A percentile compares a stretch with the other conserved stretches of the same genome.
Conservation (phyloP, 2,888 invertebrate species). For the Smittia aterrima region DNA sequence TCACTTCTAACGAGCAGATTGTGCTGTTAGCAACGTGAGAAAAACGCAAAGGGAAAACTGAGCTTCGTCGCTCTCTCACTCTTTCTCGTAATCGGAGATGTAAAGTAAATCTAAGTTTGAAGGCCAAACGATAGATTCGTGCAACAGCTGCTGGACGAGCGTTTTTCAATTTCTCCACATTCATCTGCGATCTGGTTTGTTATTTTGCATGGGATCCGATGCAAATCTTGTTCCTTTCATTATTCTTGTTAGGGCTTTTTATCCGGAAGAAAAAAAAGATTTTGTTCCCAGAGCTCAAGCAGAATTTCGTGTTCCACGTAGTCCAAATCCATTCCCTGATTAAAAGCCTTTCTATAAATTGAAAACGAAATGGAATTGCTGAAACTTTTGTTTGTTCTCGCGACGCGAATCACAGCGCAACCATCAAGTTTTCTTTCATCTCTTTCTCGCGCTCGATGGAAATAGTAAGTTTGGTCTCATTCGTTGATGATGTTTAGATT, state of each 20-base stretch:
- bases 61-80: neutral
- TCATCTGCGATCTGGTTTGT: neutral
- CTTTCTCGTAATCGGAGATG: slow-evolving; percentile 17
- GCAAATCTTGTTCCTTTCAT: neutral
- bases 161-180: neutral
- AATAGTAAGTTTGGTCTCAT: neutral
- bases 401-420: neutral
- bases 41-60: neutral
- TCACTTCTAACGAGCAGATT: neutral
- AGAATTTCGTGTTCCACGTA: too few relatives aligned
- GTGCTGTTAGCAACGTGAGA: slow-evolving; percentile 1
- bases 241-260: neutral
- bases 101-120: slow-evolving; percentile 15
- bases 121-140: neutral
- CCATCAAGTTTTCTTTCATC: neutral
- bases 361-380: neutral
- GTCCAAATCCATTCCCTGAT: too few relatives aligned
- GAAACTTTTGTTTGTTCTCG: neutral
- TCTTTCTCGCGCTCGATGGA: neutral
- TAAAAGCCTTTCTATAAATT: neutral
- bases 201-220: neutral
- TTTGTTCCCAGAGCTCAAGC: too few relatives aligned
- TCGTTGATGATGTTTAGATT: neutral
- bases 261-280: too few relatives aligned
- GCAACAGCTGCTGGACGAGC: slow-evolving; percentile 22